A percentile compares a stretch with the other conserved stretches of the same genome.
phyloP scores from a whole-genome alignment of 1,140 invertebrate species.

The Musca domestica region DNA sequence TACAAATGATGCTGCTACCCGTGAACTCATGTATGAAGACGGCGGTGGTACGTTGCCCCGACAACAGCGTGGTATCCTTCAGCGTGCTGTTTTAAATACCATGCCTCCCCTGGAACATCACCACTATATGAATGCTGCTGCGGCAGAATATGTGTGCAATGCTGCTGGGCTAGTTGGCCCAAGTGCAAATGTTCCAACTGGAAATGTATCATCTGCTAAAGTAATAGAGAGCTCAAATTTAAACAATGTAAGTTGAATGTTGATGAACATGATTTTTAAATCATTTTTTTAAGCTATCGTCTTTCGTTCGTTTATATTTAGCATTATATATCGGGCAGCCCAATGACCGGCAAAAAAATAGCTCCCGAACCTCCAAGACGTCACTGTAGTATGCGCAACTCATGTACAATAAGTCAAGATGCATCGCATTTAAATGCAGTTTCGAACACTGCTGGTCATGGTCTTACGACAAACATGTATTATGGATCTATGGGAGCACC shows the following conservation, averaged over 20 bases:
- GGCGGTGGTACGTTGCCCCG: constrained; percentile 82
- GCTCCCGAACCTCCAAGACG: constrained; percentile 86
- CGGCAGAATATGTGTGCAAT: constrained; percentile 46
- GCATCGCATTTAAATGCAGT: constrained; percentile 15
- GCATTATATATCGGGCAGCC: constrained; percentile 56
- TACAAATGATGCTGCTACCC: constrained; percentile 72
- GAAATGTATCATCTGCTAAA: constrained; percentile 18
- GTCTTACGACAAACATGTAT: constrained; percentile 31
- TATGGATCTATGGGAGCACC: constrained; percentile 29
- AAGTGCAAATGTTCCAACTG: neutral
- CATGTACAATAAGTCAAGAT: constrained; percentile 43
- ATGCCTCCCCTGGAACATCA: constrained; percentile 51
- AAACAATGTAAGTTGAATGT: constrained; percentile 21
- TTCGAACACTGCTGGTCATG: constrained; percentile 25
- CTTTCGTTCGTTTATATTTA: constrained; percentile 3
- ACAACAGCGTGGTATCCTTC: constrained; percentile 61
- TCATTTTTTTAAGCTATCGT: neutral
- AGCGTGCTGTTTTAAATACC: constrained; percentile 46
- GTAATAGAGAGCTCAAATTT: constrained; percentile 23
- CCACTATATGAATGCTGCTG: constrained; percentile 50
- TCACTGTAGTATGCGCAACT: constrained; percentile 60
- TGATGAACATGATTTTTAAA: constrained; percentile 2
- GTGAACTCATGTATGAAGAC: constrained; percentile 54
- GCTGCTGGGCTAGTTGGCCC: constrained; percentile 25
- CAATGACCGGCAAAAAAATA: constrained; percentile 67